phyloP scores from a whole-genome alignment of 2,888 invertebrate species.

The Brachynemurus nebulosus region DNA sequence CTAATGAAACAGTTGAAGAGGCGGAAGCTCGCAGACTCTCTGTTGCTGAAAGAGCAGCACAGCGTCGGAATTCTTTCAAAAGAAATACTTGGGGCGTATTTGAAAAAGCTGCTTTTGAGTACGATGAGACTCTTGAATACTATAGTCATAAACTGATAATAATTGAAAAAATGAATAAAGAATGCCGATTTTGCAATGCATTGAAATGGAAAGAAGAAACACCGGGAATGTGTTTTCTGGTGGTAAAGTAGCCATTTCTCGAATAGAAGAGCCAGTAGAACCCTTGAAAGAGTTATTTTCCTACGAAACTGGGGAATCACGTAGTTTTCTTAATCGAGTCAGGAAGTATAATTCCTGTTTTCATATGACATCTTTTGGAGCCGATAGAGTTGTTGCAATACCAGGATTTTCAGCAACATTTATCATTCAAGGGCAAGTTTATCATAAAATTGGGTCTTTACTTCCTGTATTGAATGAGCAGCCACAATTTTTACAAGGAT shows the following conservation, averaged over 20 bases:
- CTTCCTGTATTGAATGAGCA: slow-evolving; percentile 15
- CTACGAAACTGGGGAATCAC: slow-evolving; percentile 14
- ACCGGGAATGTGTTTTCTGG: slow-evolving; percentile 18
- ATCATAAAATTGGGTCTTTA: slow-evolving; percentile 21
- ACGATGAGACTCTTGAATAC: slow-evolving; percentile 17
- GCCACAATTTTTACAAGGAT: slow-evolving; percentile 22
- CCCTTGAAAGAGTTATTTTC: slow-evolving; percentile 15
- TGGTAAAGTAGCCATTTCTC: slow-evolving; percentile 16
- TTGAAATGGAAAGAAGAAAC: slow-evolving; percentile 19
- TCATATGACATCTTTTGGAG: slow-evolving; percentile 18
- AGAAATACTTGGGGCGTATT: slow-evolving; percentile 16
- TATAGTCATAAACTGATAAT: too few relatives aligned
- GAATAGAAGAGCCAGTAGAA: slow-evolving; percentile 17
- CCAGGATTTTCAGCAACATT: slow-evolving; percentile 20
- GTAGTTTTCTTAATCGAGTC: slow-evolving; percentile 15
- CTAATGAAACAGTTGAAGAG: slow-evolving; percentile 17
- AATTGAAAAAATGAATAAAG: slow-evolving; percentile 2
- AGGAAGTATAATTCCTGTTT: slow-evolving; percentile 17
- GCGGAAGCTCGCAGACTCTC: slow-evolving; percentile 18
- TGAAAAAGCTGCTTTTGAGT: slow-evolving; percentile 14
- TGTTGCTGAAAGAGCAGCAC: slow-evolving; percentile 18
- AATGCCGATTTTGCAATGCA: neutral
- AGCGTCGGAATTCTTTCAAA: slow-evolving; percentile 19
- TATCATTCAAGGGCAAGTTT: slow-evolving; percentile 22
- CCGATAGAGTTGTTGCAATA: slow-evolving; percentile 13